Conservation (phyloP, 2,113 vertebrate species). For the Toxotes jaculatrix region DNA sequence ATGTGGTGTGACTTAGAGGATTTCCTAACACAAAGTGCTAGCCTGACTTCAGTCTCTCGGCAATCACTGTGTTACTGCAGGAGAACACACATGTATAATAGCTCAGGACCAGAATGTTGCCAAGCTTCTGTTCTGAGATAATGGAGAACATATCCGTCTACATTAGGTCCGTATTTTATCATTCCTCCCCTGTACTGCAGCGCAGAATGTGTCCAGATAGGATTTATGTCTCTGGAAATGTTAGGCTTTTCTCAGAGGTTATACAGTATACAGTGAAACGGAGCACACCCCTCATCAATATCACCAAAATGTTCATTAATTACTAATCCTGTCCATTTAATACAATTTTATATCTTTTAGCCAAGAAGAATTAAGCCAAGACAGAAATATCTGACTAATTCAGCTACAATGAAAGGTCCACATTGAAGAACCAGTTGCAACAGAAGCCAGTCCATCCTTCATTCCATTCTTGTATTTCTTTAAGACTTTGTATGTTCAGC, state of each 20-base stretch:
- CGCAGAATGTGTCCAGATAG: slow-evolving; percentile 47
- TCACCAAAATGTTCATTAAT: neutral
- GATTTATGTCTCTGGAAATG: slow-evolving; percentile 57
- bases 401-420: neutral
- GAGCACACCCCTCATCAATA: neutral
- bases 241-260: slow-evolving; percentile 6
- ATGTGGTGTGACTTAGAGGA: slow-evolving; percentile 33
- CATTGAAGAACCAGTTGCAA: neutral
- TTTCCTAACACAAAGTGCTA: slow-evolving; percentile 23
- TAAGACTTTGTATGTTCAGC: too few relatives aligned
- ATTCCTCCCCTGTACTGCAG: slow-evolving; percentile 10
- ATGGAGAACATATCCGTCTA: slow-evolving; percentile 53
- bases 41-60: slow-evolving; percentile 17
- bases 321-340: neutral
- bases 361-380: neutral
- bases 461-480: too few relatives aligned
- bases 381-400: neutral
- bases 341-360: neutral
- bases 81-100: slow-evolving; percentile 36
- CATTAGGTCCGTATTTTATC: slow-evolving; percentile 31
- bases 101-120: slow-evolving; percentile 26
- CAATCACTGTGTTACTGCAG: slow-evolving; percentile 27
- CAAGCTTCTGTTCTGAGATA: slow-evolving; percentile 45
- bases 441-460: neutral
- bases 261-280: neutral